Evolutionary conservation across 1,140 invertebrate species (phyloP), one percentile per base, ranked within the genome.

Genomic region (Mamestra configurata): DNA sequence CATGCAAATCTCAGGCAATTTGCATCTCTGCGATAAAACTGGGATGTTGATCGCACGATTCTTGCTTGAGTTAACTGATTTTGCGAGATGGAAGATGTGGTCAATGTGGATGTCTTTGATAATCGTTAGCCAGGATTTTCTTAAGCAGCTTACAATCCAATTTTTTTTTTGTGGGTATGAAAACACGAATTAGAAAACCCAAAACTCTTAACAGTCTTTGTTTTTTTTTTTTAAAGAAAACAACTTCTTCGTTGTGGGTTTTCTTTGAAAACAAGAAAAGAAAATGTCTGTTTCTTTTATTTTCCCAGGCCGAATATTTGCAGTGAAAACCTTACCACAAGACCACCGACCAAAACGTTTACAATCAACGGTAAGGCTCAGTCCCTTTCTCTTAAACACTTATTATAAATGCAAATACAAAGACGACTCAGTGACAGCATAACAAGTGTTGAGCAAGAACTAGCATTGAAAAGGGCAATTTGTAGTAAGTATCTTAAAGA

Each of bases 371-470:
- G 61, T 27, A 70, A 43, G 59, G 27, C 59, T 10, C 59, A 18
- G 40, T 15, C 40, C 66, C 66, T 70, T 70, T 70, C 66, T 70
- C 66, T 46, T 49, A 15, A 70, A 49, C 66, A 70, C 66, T 70
- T 49, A 66, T 66, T 66, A 70, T 27, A 27, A 11, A 70, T 49
- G 66, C 24, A 70, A 70, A 70, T 70, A 70, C 10, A 24, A 24
- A 43, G 66, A 5, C 66, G 24, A 11, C 22, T 70, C 37, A 49
- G 49, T 49, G 18, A 57, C 53, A 57, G 7, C 20, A 22, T 22
- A 22, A 5, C 1, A 22, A n/a, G n/a, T n/a, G n/a, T n/a, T n/a
- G n/a, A n/a, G n/a, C n/a, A n/a, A n/a, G n/a, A n/a, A n/a, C n/a
- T n/a, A n/a, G n/a, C n/a, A n/a, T n/a, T n/a, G n/a, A n/a, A n/a